phyloP scores from a whole-genome alignment of 2,888 invertebrate species.

The Drosophila gaucha region DNA sequence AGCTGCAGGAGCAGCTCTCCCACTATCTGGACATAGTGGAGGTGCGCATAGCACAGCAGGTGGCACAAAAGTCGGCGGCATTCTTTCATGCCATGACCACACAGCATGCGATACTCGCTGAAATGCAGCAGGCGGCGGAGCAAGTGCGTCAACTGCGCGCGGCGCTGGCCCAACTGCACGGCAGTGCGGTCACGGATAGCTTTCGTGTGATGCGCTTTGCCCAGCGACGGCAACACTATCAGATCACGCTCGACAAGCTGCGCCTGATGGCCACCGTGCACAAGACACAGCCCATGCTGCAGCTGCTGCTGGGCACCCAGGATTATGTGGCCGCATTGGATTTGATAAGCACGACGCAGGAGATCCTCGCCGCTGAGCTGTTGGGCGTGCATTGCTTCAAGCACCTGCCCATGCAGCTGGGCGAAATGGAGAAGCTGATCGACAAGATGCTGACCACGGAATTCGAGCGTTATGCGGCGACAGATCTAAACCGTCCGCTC shows the following conservation, averaged over 20 bases:
- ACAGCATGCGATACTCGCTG: slow-evolving; percentile 98
- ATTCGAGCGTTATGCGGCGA: slow-evolving; percentile 95
- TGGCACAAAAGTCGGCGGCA: slow-evolving; percentile 96
- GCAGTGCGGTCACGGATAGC: slow-evolving; percentile 91
- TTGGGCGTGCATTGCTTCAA: slow-evolving; percentile 97
- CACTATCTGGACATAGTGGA: slow-evolving; percentile 98
- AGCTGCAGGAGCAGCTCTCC: slow-evolving; percentile 95
- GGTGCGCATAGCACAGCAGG: slow-evolving; percentile 83
- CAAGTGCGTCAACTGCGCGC: slow-evolving; percentile 90
- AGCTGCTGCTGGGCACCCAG: slow-evolving; percentile 95
- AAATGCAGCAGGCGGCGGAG: slow-evolving; percentile 93
- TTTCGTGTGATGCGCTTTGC: slow-evolving; percentile 91
- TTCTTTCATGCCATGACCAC: slow-evolving; percentile 99
- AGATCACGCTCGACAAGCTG: slow-evolving; percentile 89
- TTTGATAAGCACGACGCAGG: slow-evolving; percentile 97
- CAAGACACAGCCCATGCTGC: slow-evolving; percentile 99
- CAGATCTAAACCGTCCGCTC: slow-evolving; percentile 94
- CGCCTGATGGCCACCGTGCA: slow-evolving; percentile 97
- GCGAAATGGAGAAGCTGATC: slow-evolving; percentile 97
- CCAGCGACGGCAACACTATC: slow-evolving; percentile 88
- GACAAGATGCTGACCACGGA: slow-evolving; percentile 98
- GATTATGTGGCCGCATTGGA: slow-evolving; percentile 99
- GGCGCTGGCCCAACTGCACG: slow-evolving; percentile 91
- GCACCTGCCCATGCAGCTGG: slow-evolving; percentile 97
- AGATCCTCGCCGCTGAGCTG: slow-evolving; percentile 94